phyloP scores from a whole-genome alignment of 2,888 invertebrate species.

The Dryococelus australis region DNA sequence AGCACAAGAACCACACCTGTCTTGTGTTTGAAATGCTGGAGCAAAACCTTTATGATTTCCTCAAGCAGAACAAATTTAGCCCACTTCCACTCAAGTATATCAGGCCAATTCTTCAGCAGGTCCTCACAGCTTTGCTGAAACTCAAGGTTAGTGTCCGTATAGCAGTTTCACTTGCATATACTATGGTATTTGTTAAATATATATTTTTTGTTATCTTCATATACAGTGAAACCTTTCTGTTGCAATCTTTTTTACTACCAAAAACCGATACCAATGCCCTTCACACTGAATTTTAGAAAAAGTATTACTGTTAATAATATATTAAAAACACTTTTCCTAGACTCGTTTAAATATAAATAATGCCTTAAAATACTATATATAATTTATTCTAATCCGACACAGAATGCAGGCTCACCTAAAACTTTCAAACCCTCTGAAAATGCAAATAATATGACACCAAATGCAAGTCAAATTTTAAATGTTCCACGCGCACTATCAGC shows the following conservation, averaged over 20 bases:
- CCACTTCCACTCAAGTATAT: slow-evolving; percentile 98
- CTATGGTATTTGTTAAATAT: not conserved
- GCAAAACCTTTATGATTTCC: slow-evolving; percentile 99
- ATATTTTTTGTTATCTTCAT: slow-evolving; percentile 10
- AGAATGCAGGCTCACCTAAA: no score
- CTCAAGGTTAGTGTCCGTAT: slow-evolving; percentile 73
- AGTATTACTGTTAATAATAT: no score
- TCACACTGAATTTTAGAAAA: no score
- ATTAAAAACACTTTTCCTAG: no score
- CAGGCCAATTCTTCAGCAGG: slow-evolving; percentile 98
- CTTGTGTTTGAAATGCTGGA: slow-evolving; percentile 99
- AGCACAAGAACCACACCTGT: slow-evolving; percentile 99
- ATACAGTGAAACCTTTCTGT: not conserved
- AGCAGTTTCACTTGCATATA: not conserved
- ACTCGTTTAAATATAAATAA: no score
- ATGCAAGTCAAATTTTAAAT: no score
- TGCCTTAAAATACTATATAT: no score
- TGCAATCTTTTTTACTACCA: slow-evolving; percentile 3
- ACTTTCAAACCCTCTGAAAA: no score
- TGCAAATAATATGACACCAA: no score
- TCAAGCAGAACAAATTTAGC: slow-evolving; percentile 99
- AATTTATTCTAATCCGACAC: no score
- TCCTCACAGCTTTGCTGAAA: slow-evolving; percentile 86
- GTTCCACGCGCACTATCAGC: no score
- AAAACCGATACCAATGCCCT: no score